A percentile compares a stretch with the other conserved stretches of the same genome.
phyloP scores from a whole-genome alignment of 1,140 invertebrate genomes.

The Paracyclopina nana region DNA sequence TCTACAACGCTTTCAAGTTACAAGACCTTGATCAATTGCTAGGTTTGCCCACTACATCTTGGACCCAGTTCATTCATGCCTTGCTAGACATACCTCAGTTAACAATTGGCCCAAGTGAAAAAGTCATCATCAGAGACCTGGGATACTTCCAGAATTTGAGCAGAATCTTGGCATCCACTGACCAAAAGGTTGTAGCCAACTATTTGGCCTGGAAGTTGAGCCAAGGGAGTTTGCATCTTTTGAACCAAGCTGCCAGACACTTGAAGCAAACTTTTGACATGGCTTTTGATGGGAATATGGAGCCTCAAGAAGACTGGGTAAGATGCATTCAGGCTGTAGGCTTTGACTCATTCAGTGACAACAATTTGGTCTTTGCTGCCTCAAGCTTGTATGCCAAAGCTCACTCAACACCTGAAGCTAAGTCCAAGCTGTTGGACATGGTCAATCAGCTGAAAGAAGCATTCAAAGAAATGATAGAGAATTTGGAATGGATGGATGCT shows the following conservation, averaged over 20 bases:
- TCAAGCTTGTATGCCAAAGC: conserved; percentile 21
- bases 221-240: conserved; percentile 46
- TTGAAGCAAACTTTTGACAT: conserved; percentile 51
- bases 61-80: conserved; percentile 16
- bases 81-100: conserved; percentile 9
- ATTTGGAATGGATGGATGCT: conserved; percentile 22
- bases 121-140: conserved; percentile 17
- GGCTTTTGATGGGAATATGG: conserved; percentile 47
- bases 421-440: conserved; percentile 20
- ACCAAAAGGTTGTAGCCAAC: conserved; percentile 35
- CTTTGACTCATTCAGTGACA: not conserved
- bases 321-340: conserved; percentile 33
- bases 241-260: conserved; percentile 46
- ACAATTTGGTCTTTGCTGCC: conserved; percentile 19
- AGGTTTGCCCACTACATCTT: too few species aligned
- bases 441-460: conserved; percentile 20
- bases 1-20: conserved; percentile 60
- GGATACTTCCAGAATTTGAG: conserved; percentile 15
- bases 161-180: conserved; percentile 7
- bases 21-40: too few species aligned
- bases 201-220: conserved; percentile 61
- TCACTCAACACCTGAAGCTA: conserved; percentile 21
- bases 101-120: conserved; percentile 18
- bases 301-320: conserved; percentile 59
- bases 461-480: conserved; percentile 20